A percentile compares a stretch with the other conserved stretches of the same genome.
Evolutionary conservation across 2,888 invertebrate genomes (phyloP).

Genomic region (Sepioteuthis lessoniana): DNA sequence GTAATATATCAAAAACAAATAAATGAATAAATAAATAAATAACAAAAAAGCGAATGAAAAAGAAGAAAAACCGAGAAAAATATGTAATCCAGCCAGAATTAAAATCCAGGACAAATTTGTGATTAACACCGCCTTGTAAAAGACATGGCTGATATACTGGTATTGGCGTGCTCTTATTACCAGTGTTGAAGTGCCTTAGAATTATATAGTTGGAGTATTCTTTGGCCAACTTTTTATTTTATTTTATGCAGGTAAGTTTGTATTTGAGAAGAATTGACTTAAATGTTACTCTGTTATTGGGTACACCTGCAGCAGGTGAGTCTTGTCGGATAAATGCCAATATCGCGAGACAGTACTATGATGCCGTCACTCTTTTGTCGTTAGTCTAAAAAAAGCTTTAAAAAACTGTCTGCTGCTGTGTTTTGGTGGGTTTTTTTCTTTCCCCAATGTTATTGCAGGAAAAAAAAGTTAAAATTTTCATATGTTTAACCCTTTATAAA

Average conservation of each 20-base stretch:
- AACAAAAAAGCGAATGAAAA: not conserved
- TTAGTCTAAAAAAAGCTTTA: too few relatives aligned
- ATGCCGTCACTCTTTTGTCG: not conserved
- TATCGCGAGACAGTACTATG: not conserved
- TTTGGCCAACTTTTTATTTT: not conserved
- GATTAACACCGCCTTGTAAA: not conserved
- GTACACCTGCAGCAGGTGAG: not conserved
- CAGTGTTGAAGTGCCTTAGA: slow-evolving; percentile 8
- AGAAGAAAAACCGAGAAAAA: not conserved
- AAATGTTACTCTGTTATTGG: not conserved
- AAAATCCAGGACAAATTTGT: not conserved
- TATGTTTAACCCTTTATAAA: too few relatives aligned
- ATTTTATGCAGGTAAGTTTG: not conserved
- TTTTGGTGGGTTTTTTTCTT: too few relatives aligned
- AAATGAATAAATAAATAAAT: too few relatives aligned
- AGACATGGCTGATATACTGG: not conserved
- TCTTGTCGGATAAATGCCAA: not conserved
- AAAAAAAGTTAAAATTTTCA: too few relatives aligned
- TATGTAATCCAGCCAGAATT: not conserved
- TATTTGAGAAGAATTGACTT: not conserved
- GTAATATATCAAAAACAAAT: too few relatives aligned
- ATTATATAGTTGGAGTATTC: not conserved
- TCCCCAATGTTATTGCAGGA: too few relatives aligned
- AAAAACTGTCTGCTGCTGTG: too few relatives aligned
- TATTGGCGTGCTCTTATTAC: not conserved